Base-by-base conservation (phyloP, 2,888 invertebrate genomes). In the Drosophila bunnanda region DNA sequence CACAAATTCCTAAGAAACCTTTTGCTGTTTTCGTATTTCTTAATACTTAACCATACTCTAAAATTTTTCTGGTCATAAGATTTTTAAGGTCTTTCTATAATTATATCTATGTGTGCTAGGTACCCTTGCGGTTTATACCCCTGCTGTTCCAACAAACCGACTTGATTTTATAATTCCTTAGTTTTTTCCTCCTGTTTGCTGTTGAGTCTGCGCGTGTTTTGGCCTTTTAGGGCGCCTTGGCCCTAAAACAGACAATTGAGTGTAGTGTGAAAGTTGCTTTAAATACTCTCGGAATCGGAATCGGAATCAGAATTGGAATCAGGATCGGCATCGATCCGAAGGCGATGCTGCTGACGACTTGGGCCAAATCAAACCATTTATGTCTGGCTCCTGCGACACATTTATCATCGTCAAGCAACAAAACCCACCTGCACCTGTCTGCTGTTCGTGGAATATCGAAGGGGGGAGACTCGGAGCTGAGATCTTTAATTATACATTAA, bases 201-300 rank as follows among this genome's bases (percentile, higher is more conserved):
- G 72, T 25, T 55, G 54, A 28, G 59, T 48, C 67, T 78, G 82
- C 86, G 86, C 88, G 87, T 89, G 88, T 84, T 84, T 89, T 84
- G 61, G 70, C 84, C 84, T 66, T 87, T 81, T 89, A 82, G 77
- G 88, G 83, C 62, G 71, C 71, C 70, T 74, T 86, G 82, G 80
- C 85, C 85, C 72, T 65, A 72, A 59, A 74, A 72, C 71, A 76
- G 75, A 72, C 80, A 86, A 84, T 82, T 80, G 83, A 78, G 77
- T 76, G 76, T 82, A 88, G 85, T 85, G 85, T 85, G 88, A 85
- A 85, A 89, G 85, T 85, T 72, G 89, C 88, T 85, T 85, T 85
- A 85, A 85, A 85, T 85, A 85, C 74, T 68, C 68, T 56, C 55
- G 32, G 55, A 46, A 71, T 73, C 38, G 56, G 50, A 38, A 57